Conservation (phyloP, 2,113 vertebrate genomes). For the Hemiprocne comata region DNA sequence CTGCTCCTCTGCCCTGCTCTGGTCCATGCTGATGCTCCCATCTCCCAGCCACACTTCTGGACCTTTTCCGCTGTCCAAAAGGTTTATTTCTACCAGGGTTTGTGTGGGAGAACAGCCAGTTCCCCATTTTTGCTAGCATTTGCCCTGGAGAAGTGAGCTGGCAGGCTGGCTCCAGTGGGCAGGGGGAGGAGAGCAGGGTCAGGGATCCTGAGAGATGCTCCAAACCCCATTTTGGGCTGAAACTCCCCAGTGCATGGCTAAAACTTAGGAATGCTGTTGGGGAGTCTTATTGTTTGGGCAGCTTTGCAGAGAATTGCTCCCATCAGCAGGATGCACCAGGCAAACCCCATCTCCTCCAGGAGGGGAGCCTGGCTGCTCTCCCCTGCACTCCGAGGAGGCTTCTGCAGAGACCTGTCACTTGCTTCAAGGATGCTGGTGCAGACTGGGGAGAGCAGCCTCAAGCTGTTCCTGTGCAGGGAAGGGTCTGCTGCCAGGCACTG, state of each 20-base stretch:
- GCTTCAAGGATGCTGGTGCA: not conserved
- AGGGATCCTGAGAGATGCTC: not conserved
- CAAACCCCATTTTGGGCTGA: not conserved
- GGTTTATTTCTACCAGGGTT: not conserved
- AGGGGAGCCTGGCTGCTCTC: not conserved
- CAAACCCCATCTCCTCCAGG: not conserved
- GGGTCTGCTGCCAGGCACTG: not conserved
- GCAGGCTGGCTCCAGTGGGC: not conserved
- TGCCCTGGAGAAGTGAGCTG: not conserved
- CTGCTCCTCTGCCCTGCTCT: not conserved
- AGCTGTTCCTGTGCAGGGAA: not conserved
- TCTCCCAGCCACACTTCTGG: not conserved
- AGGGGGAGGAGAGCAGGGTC: not conserved
- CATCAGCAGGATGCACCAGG: not conserved
- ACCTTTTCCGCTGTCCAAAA: not conserved
- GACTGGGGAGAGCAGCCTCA: constrained; percentile 25
- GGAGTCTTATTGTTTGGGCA: not conserved
- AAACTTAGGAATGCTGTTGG: not conserved
- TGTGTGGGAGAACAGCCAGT: not conserved
- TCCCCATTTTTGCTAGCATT: not conserved
- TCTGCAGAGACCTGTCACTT: not conserved
- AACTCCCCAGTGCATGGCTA: rapidly evolving
- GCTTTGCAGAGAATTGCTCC: not conserved
- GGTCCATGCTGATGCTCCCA: not conserved
- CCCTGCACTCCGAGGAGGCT: rapidly evolving